A percentile compares a stretch with the other conserved stretches of the same genome.
phyloP scores from a whole-genome alignment of 92 coral and sea anemone species.

The Heteractis magnifica region DNA sequence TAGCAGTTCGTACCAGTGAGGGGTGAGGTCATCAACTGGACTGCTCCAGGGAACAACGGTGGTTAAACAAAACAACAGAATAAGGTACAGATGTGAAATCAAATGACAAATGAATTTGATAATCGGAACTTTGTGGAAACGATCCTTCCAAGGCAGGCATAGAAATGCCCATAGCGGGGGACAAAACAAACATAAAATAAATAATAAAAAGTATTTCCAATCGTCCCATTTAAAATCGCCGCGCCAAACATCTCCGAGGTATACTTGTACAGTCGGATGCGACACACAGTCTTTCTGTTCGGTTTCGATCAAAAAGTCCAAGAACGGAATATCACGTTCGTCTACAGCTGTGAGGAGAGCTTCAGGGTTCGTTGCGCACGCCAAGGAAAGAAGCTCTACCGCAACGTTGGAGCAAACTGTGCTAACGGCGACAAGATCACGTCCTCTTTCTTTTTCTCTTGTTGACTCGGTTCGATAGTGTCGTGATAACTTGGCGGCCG shows the following conservation, averaged over 20 bases:
- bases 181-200: constrained; percentile 74
- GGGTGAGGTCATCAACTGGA: constrained; percentile 52
- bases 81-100: constrained; percentile 93
- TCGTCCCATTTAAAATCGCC: constrained; percentile 95
- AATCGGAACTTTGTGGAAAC: constrained; percentile 87
- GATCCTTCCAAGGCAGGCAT: constrained; percentile 94
- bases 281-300: constrained; percentile 96
- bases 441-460: constrained; percentile 92
- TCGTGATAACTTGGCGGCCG: constrained; percentile 92
- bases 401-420: constrained; percentile 93
- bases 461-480: constrained; percentile 90
- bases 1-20: constrained; percentile 93
- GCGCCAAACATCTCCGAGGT: constrained; percentile 97
- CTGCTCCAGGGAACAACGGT: constrained; percentile 92
- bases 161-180: constrained; percentile 94
- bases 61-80: constrained; percentile 73
- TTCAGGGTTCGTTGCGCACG: constrained; percentile 91
- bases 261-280: constrained; percentile 93
- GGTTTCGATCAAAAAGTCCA: constrained; percentile 88
- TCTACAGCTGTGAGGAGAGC: constrained; percentile 84
- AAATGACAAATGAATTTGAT: constrained; percentile 96
- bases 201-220: constrained; percentile 86
- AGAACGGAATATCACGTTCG: constrained; percentile 87
- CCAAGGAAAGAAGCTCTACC: constrained; percentile 84
- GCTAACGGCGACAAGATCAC: constrained; percentile 89